phyloP scores from a whole-genome alignment of 2,797 vertebrate genomes.

The Otolemur crassicaudatus region DNA sequence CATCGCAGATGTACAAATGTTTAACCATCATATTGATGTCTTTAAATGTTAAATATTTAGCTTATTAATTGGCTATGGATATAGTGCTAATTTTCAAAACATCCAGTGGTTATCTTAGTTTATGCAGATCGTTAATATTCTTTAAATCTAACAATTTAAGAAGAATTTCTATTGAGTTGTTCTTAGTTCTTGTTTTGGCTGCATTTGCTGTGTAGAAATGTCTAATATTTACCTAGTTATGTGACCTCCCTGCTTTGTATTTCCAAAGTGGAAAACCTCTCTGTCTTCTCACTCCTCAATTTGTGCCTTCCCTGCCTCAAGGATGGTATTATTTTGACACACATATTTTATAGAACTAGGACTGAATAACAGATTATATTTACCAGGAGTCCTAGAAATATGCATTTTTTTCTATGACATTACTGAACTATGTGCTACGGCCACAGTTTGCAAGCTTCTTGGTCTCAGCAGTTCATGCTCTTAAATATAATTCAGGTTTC shows the following conservation, averaged over 20 bases:
- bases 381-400: background rate
- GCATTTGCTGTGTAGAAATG: background rate
- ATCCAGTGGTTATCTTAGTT: background rate
- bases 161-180: background rate
- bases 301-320: background rate
- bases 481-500: background rate
- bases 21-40: background rate
- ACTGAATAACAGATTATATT: background rate
- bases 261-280: background rate
- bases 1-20: background rate
- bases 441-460: background rate
- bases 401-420: background rate
- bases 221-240: background rate
- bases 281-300: background rate
- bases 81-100: background rate
- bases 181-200: background rate
- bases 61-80: background rate
- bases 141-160: background rate
- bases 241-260: background rate
- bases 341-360: background rate
- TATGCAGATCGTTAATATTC: background rate
- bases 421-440: background rate
- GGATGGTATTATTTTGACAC: background rate
- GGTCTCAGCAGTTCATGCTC: background rate
- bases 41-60: slow-evolving; percentile 9